Conservation (phyloP, 1,140 invertebrate genomes). For the Tetragonula clypearis region DNA sequence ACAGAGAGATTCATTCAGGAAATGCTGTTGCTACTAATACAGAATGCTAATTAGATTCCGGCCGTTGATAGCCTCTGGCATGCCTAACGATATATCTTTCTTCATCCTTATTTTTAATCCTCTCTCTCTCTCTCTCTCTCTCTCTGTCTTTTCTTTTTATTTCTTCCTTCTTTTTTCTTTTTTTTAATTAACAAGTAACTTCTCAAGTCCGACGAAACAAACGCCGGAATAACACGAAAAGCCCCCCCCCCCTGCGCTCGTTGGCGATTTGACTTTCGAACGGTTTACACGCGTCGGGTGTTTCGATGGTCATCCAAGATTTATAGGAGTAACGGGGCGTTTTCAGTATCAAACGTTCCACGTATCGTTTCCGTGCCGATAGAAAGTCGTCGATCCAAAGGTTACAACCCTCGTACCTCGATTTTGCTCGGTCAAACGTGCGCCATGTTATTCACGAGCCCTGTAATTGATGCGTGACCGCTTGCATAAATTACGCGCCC, state of each 20-base stretch:
- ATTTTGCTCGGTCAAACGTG: slow-evolving; percentile 26
- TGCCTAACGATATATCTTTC: neutral
- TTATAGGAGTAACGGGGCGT: slow-evolving; percentile 39
- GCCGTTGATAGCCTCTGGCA: neutral
- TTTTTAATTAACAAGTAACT: slow-evolving; percentile 1
- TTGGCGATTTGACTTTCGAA: slow-evolving; percentile 33
- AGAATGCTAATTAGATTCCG: slow-evolving; percentile 32
- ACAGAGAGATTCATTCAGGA: slow-evolving; percentile 21
- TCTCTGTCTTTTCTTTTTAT: neutral
- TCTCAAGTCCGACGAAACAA: neutral
- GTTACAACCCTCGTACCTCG: slow-evolving; percentile 32
- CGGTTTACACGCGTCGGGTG: slow-evolving; percentile 23
- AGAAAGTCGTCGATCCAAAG: slow-evolving; percentile 43
- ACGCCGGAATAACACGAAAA: neutral
- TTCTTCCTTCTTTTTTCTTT: too few relatives aligned
- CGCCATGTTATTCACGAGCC: slow-evolving; percentile 26
- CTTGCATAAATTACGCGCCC: slow-evolving; percentile 41
- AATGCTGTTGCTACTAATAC: slow-evolving; percentile 20
- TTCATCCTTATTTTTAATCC: neutral
- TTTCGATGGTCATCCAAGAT: slow-evolving; percentile 38
- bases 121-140: neutral
- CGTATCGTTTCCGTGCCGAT: slow-evolving; percentile 18
- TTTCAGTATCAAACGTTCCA: slow-evolving; percentile 37
- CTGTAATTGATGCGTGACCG: slow-evolving; percentile 46
- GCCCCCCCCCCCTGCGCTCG: too few relatives aligned